phyloP scores from a whole-genome alignment of 2,113 vertebrate genomes.

The human (Homo sapiens) region GRCh38 chr13:61172501-61173000 shows the following conservation, averaged over 20 bases:
- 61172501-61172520: not conserved
- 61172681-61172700: not conserved
- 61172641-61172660: not conserved
- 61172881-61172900: not conserved
- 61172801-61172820: not conserved
- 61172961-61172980: conserved; percentile 26
- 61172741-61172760: not conserved
- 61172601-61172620: not conserved
- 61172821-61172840: not conserved
- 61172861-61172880: not conserved
- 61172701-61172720: not conserved
- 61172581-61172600: not conserved
- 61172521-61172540: not conserved
- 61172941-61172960: not conserved
- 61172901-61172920: not conserved
- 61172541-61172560: not conserved
- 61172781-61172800: not conserved
- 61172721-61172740: not conserved
- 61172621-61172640: not conserved
- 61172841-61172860: not conserved
- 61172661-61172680: not conserved
- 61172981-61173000: not conserved
- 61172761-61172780: not conserved
- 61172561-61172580: not conserved
- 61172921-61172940: not conserved